These are phyloP conservation scores for Cantharis nigra DNA, from an alignment of 2,888 invertebrate genomes.

Conservation along the genomic window DNA sequence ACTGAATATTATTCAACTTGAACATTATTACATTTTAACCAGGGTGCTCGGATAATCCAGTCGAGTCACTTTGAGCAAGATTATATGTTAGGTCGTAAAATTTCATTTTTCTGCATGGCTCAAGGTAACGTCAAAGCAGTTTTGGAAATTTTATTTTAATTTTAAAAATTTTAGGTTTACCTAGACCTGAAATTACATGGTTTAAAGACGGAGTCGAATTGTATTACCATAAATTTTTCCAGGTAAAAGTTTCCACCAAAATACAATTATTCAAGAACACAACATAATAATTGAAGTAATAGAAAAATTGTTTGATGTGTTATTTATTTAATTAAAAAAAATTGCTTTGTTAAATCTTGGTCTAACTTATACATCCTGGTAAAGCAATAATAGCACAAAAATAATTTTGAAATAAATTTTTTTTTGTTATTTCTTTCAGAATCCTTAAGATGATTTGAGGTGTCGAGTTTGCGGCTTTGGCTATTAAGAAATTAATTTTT, in stretches of 20 bases:
- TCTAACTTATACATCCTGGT: not conserved
- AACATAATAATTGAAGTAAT: not conserved
- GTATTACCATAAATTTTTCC: slow-evolving; percentile 71
- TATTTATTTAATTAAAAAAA: not conserved
- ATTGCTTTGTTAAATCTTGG: not conserved
- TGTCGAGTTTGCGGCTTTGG: too few species aligned
- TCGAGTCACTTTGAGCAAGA: slow-evolving; percentile 74
- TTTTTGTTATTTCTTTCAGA: not conserved
- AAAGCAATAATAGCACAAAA: not conserved
- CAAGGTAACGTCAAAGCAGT: slow-evolving; percentile 52
- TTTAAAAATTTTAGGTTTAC: slow-evolving; percentile 59
- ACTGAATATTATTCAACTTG: not conserved
- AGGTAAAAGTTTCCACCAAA: slow-evolving; percentile 55
- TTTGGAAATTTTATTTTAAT: not conserved
- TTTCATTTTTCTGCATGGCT: slow-evolving; percentile 77
- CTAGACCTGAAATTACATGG: slow-evolving; percentile 77
- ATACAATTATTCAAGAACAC: not conserved
- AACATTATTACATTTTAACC: slow-evolving; percentile 12
- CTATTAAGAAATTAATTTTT: too few species aligned
- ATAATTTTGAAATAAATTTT: not conserved
- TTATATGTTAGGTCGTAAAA: slow-evolving; percentile 75
- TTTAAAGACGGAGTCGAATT: slow-evolving; percentile 77
- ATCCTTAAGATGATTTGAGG: too few species aligned
- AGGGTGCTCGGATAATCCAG: slow-evolving; percentile 74
- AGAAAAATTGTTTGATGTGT: not conserved